Evolutionary conservation across 2,113 vertebrate genomes (phyloP).

Genomic region (Epinephelus lanceolatus): DNA sequence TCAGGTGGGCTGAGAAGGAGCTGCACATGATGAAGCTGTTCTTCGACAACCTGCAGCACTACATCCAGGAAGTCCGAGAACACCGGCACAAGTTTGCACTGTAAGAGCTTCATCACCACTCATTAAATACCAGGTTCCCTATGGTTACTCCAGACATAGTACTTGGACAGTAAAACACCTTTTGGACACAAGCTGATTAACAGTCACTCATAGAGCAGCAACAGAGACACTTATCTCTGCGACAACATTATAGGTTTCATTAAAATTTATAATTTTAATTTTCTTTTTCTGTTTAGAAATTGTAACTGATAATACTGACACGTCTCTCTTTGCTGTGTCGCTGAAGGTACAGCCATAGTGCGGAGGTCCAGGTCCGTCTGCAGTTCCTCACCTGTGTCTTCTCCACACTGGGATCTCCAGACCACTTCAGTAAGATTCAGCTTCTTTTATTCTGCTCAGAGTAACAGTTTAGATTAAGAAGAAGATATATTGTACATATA

Average conservation of each 20-base stretch:
- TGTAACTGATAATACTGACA: background rate
- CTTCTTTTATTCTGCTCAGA: background rate
- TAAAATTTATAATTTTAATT: background rate
- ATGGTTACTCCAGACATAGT: background rate
- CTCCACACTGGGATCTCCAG: conserved; percentile 97
- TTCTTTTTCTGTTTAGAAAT: background rate
- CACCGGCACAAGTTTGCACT: conserved; percentile 94
- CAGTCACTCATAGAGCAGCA: background rate
- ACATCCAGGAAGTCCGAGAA: conserved; percentile 96
- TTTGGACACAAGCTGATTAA: too few relatives aligned
- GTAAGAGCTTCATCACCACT: conserved; percentile 71
- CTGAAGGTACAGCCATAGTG: conserved; percentile 96
- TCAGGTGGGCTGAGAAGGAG: conserved; percentile 99
- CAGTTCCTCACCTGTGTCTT: conserved; percentile 99
- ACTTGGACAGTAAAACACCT: too few relatives aligned
- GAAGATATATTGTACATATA: too few relatives aligned
- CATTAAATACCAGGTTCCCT: too few relatives aligned
- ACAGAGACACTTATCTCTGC: background rate
- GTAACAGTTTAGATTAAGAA: too few relatives aligned
- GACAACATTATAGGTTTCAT: background rate
- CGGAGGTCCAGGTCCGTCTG: conserved; percentile 97
- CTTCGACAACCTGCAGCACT: conserved; percentile 97
- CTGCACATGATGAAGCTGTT: conserved; percentile 99
- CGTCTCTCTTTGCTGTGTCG: background rate
- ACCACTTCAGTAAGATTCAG: conserved; percentile 95